phyloP scores from a whole-genome alignment of 2,888 invertebrate genomes.

The Aporophyla nigra region DNA sequence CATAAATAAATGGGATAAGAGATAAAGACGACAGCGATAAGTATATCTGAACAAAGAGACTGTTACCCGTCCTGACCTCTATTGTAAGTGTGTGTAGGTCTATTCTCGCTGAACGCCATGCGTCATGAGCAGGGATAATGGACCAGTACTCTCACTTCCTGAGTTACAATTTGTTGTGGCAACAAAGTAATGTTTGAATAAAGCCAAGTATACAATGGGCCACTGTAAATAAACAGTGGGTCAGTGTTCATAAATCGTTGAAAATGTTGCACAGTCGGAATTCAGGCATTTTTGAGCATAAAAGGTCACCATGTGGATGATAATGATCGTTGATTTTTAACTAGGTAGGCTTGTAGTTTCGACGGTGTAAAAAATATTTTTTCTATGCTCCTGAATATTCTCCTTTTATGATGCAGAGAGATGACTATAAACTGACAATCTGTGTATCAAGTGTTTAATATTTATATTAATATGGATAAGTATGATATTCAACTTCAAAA shows the following conservation, averaged over 20 bases:
- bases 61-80: constrained; percentile 37
- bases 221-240: constrained; percentile 21
- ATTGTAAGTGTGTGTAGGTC: constrained; percentile 23
- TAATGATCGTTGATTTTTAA: no score
- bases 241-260: not conserved
- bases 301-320: not conserved
- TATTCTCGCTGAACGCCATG: constrained; percentile 31
- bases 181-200: constrained; percentile 47
- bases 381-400: not conserved
- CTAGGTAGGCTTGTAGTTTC: not conserved
- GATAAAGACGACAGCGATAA: constrained; percentile 49
- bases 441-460: not conserved
- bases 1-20: constrained; percentile 36
- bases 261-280: not conserved
- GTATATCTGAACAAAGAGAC: constrained; percentile 33
- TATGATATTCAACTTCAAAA: not conserved
- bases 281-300: not conserved
- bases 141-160: constrained; percentile 57
- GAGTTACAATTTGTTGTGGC: constrained; percentile 43
- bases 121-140: constrained; percentile 48
- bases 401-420: not conserved
- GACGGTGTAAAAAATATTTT: not conserved
- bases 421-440: not conserved
- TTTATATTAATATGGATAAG: not conserved
- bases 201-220: constrained; percentile 28